Conservation (phyloP, 2,797 vertebrate species). For the Pseudocheirus occidentalis region DNA sequence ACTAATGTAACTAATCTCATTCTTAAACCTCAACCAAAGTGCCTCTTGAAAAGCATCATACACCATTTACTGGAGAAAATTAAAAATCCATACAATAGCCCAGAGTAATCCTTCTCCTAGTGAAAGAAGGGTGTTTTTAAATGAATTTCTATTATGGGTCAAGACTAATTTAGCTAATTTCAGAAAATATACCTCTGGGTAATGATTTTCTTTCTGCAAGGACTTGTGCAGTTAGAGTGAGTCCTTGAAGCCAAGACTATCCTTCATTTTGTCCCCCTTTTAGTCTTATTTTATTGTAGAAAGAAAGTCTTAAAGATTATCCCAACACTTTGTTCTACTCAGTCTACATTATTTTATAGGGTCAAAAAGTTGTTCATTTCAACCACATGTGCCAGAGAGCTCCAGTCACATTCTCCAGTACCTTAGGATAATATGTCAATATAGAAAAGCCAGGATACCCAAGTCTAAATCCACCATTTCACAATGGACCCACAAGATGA, state of each 20-base stretch:
- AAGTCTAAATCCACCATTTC: not conserved
- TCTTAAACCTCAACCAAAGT: constrained; percentile 59
- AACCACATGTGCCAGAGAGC: not conserved
- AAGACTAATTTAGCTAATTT: constrained; percentile 66
- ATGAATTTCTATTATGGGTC: constrained; percentile 54
- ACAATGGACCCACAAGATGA: not conserved
- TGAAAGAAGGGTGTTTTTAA: constrained; percentile 55
- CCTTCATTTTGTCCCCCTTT: constrained; percentile 33
- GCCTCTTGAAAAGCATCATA: constrained; percentile 52
- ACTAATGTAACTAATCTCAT: constrained; percentile 62
- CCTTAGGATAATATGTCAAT: not conserved
- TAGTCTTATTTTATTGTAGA: not conserved
- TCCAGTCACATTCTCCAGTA: constrained; percentile 3
- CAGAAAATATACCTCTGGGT: constrained; percentile 37
- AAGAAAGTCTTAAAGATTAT: constrained; percentile 22
- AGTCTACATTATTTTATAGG: constrained; percentile 12
- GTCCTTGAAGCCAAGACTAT: constrained; percentile 19
- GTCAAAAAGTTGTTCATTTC: constrained; percentile 12
- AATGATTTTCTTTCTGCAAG: constrained; percentile 36
- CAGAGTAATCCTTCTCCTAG: constrained; percentile 47
- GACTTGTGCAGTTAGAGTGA: constrained; percentile 11
- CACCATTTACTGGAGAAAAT: constrained; percentile 67
- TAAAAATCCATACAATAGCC: constrained; percentile 60
- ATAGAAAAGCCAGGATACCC: not conserved
- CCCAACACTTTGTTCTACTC: not conserved